Evolutionary conservation across 2,113 vertebrate genomes (phyloP).

Genomic region (Macquaria australasica): DNA sequence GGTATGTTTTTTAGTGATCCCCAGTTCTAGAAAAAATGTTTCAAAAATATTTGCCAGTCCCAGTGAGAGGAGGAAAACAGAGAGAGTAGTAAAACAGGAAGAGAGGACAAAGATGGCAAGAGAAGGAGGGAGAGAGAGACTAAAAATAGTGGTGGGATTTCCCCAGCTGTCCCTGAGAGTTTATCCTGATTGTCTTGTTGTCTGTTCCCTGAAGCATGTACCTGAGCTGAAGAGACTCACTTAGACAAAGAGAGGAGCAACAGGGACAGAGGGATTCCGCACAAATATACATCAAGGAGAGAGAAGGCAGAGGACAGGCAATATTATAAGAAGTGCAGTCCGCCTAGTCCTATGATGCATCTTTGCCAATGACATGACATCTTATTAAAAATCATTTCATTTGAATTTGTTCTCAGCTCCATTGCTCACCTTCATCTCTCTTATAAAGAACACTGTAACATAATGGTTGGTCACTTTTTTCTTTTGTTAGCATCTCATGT

Average conservation of each 20-base stretch:
- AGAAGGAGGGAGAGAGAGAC: constrained; percentile 14
- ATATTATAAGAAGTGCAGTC: constrained; percentile 11
- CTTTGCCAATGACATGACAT: constrained; percentile 12
- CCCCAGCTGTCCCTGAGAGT: constrained; percentile 48
- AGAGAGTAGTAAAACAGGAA: neutral
- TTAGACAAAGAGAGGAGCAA: constrained; percentile 69
- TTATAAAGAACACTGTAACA: neutral
- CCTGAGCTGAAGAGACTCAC: constrained; percentile 71
- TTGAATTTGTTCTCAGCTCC: constrained; percentile 17
- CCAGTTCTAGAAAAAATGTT: neutral
- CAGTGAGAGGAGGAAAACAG: neutral
- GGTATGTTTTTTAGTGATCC: neutral
- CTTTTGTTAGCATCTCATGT: neutral
- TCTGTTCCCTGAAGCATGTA: constrained; percentile 72
- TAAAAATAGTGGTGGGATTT: constrained; percentile 42
- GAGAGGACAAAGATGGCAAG: neutral
- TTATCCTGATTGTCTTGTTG: constrained; percentile 71
- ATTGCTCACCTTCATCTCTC: constrained; percentile 10
- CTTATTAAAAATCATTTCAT: constrained; percentile 30
- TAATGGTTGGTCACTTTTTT: neutral
- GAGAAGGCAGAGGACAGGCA: constrained; percentile 20
- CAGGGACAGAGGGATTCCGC: constrained; percentile 60
- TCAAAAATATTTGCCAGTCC: neutral
- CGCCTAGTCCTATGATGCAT: constrained; percentile 22
- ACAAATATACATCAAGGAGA: constrained; percentile 66